Percentiles rank a stretch among this genome's conserved stretches.
These are phyloP conservation scores for Channallabes apus DNA, from an alignment of 2,797 vertebrate species.

Conservation along the genomic window DNA sequence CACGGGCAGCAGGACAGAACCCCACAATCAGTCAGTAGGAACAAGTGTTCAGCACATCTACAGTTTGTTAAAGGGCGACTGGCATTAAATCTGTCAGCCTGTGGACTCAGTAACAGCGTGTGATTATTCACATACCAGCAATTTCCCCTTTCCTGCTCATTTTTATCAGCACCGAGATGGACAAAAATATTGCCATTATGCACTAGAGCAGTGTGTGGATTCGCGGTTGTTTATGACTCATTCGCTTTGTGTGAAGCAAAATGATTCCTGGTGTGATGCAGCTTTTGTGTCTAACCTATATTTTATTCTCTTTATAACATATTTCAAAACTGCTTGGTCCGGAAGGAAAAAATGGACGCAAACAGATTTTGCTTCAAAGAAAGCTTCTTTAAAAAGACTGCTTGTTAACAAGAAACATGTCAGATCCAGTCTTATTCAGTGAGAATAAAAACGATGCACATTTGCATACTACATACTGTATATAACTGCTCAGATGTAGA, in stretches of 20 bases:
- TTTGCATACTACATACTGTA: too few species aligned
- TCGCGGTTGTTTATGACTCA: constrained; percentile 37
- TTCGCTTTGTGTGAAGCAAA: constrained; percentile 13
- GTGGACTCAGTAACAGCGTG: constrained; percentile 25
- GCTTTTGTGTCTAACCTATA: constrained; percentile 3
- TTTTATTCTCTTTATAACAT: constrained; percentile 18
- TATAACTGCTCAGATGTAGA: too few species aligned
- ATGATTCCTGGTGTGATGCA: constrained; percentile 33
- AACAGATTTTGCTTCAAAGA: not conserved
- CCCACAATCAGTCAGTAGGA: constrained; percentile 20
- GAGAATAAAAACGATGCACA: not conserved
- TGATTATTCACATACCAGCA: constrained; percentile 5
- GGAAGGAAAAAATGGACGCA: not conserved
- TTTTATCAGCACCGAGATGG: constrained; percentile 1
- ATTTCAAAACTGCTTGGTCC: not conserved
- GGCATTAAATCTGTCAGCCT: constrained; percentile 22
- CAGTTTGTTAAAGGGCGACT: constrained; percentile 1
- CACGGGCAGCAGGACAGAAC: not conserved
- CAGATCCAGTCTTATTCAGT: not conserved
- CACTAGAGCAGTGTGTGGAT: constrained; percentile 16
- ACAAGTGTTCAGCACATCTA: constrained; percentile 26
- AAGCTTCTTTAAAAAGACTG: not conserved
- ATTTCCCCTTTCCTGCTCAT: constrained; percentile 1
- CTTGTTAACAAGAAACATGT: not conserved
- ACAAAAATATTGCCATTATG: constrained; percentile 8